phyloP scores from a whole-genome alignment of 2,888 invertebrate species.

The Lumbricus terrestris region DNA sequence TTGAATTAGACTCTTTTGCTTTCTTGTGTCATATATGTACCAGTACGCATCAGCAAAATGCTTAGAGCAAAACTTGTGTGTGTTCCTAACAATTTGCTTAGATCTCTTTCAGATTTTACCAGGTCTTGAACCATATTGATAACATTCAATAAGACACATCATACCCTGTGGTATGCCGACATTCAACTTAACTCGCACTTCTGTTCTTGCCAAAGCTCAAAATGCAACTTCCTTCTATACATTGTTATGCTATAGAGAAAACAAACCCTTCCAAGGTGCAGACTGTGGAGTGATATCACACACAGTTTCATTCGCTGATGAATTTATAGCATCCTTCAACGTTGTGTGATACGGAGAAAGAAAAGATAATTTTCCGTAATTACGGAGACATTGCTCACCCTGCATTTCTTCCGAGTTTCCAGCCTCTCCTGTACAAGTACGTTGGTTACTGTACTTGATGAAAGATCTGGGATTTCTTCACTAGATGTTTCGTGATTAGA shows the following conservation, averaged over 20 bases:
- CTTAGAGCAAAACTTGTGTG: too few relatives aligned
- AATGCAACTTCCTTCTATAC: background rate
- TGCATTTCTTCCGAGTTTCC: background rate
- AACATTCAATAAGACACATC: background rate
- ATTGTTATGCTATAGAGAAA: background rate
- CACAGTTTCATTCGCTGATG: background rate
- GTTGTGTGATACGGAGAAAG: background rate
- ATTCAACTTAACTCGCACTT: background rate
- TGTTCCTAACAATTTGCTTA: background rate
- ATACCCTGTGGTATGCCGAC: background rate
- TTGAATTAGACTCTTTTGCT: too few relatives aligned
- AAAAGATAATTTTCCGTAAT: background rate
- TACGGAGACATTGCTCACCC: background rate
- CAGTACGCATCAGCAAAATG: too few relatives aligned
- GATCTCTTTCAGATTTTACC: background rate
- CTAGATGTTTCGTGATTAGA: background rate
- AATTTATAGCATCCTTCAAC: background rate
- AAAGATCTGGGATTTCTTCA: slow-evolving; percentile 3
- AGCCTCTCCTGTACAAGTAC: background rate
- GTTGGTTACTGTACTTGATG: background rate
- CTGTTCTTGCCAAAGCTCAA: background rate
- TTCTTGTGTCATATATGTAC: too few relatives aligned
- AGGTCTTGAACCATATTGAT: background rate
- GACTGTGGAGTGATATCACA: background rate
- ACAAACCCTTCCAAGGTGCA: background rate